These are phyloP conservation scores for Lipophrys pholis DNA, from an alignment of 2,113 vertebrate genomes.

Conservation along the genomic window DNA sequence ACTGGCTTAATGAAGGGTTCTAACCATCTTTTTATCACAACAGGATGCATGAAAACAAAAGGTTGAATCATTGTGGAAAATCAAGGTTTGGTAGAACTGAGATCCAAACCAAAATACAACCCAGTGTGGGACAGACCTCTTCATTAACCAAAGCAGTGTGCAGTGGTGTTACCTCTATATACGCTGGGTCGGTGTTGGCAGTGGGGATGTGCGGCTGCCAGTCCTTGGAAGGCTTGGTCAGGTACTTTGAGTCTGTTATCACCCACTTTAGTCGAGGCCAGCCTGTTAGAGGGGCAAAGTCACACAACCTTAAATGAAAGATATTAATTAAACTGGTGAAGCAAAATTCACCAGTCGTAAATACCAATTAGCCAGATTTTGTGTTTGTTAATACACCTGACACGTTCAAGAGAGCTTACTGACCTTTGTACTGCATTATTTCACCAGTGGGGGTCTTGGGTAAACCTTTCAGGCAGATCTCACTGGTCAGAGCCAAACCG, in stretches of 20 bases:
- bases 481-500: slow-evolving; percentile 94
- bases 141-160: not conserved
- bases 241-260: slow-evolving; percentile 97
- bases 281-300: slow-evolving; percentile 78
- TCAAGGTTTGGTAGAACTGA: not conserved
- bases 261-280: slow-evolving; percentile 99
- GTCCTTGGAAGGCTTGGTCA: slow-evolving; percentile 97
- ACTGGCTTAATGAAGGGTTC: too few species aligned
- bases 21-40: not conserved
- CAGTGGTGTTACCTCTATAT: slow-evolving; percentile 90
- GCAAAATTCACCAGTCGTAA: too few species aligned
- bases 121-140: not conserved
- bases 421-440: slow-evolving; percentile 98
- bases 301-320: too few species aligned
- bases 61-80: not conserved
- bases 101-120: not conserved
- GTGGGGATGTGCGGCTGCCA: slow-evolving; percentile 97
- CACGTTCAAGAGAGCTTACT: slow-evolving; percentile 31
- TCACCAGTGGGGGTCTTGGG: slow-evolving; percentile 97
- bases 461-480: slow-evolving; percentile 96
- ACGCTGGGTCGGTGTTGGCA: slow-evolving; percentile 93
- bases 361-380: too few species aligned
- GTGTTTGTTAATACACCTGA: too few species aligned
- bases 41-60: not conserved
- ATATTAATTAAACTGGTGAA: too few species aligned